Evolutionary conservation across 2,113 vertebrate species (phyloP).

Genomic region (Pseudonaja textilis): DNA sequence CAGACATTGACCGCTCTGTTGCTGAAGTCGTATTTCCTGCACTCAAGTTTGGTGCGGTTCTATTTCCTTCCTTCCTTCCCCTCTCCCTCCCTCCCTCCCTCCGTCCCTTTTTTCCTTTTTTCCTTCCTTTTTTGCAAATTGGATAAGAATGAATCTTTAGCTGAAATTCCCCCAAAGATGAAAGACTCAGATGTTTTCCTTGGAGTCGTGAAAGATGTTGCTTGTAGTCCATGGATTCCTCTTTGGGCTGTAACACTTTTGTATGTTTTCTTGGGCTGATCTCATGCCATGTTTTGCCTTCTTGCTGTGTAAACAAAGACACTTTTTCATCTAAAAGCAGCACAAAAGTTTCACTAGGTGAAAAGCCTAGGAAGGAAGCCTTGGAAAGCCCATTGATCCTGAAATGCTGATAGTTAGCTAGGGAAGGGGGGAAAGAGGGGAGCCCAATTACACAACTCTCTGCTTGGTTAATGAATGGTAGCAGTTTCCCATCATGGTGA

Average conservation of each 20-base stretch:
- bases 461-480: not conserved
- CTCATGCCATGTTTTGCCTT: not conserved
- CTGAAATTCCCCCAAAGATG: conserved; percentile 54
- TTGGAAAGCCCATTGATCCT: not conserved
- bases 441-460: not conserved
- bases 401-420: not conserved
- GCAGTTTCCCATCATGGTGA: not conserved
- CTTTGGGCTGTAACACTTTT: conserved; percentile 37
- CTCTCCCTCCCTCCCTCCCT: no score
- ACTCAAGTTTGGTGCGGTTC: no score
- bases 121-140: not conserved
- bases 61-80: no score
- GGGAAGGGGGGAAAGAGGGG: not conserved
- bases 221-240: conserved; percentile 38
- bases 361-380: not conserved
- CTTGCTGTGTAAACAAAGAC: not conserved
- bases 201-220: conserved; percentile 49
- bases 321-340: not conserved
- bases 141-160: conserved; percentile 51
- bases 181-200: conserved; percentile 60
- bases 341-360: not conserved
- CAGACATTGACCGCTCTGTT: no score
- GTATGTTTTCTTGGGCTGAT: not conserved
- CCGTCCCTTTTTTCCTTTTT: conserved; percentile 1
- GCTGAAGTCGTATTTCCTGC: no score